A percentile compares a stretch with the other conserved stretches of the same genome.
Conservation (phyloP, 2,113 vertebrate species). For the zebrafish (Danio rerio) region GRCz12tu NC_133187.1:32315501-32316000, state of each 20-base stretch:
- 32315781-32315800: not conserved
- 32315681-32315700: not conserved
- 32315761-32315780: not conserved
- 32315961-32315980: not conserved
- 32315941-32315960: not conserved
- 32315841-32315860: not conserved
- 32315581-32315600: conserved; percentile 65
- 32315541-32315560: conserved; percentile 77
- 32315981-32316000: not conserved
- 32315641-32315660: not conserved
- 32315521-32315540: conserved; percentile 76
- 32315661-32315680: not conserved
- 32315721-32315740: not conserved
- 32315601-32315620: conserved; percentile 36
- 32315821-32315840: not conserved
- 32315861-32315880: too few relatives aligned
- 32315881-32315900: too few relatives aligned
- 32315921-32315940: too few relatives aligned
- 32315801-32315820: not conserved
- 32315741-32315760: not conserved
- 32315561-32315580: conserved; percentile 76
- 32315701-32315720: not conserved
- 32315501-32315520: not conserved
- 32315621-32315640: conserved; percentile 6
- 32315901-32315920: not conserved